A percentile compares a stretch with the other conserved stretches of the same genome.
Conservation (phyloP, 2,888 invertebrate genomes). For the Drosophila quasianomalipes region DNA sequence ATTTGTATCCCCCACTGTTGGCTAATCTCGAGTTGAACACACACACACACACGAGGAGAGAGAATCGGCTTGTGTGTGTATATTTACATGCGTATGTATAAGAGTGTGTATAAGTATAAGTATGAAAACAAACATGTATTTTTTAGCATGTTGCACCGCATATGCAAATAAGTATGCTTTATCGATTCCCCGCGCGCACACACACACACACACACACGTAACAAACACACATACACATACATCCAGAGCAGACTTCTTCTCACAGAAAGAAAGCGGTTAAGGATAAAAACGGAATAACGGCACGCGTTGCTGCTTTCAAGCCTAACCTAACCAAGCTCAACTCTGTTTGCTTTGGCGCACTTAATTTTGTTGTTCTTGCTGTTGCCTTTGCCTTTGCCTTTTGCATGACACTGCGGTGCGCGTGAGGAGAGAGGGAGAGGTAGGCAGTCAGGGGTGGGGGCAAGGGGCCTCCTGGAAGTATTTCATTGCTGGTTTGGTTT, state of each 20-base stretch:
- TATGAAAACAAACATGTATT: conserved; percentile 41
- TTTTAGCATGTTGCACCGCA: conserved; percentile 80
- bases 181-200: conserved; percentile 61
- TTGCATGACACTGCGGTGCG: conserved; percentile 30
- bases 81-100: conserved; percentile 10
- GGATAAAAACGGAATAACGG: conserved; percentile 68
- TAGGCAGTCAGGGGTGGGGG: not conserved
- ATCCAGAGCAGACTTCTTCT: conserved; percentile 36
- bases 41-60: conserved; percentile 20
- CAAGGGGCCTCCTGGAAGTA: conserved; percentile 10
- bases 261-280: conserved; percentile 56
- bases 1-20: conserved; percentile 78
- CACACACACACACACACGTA: conserved; percentile 19
- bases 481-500: conserved; percentile 45
- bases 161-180: conserved; percentile 81
- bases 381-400: conserved; percentile 8
- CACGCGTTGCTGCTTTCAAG: conserved; percentile 44
- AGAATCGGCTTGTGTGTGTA: conserved; percentile 14
- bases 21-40: conserved; percentile 70
- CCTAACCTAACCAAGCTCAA: conserved; percentile 42
- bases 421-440: not conserved
- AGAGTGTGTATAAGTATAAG: conserved; percentile 6
- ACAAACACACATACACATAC: conserved; percentile 13
- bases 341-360: conserved; percentile 47
- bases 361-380: conserved; percentile 48